Evolutionary conservation across 1,140 invertebrate species (phyloP), one percentile per base, ranked within the genome.

Genomic region (Rhagoletis zephyria): DNA sequence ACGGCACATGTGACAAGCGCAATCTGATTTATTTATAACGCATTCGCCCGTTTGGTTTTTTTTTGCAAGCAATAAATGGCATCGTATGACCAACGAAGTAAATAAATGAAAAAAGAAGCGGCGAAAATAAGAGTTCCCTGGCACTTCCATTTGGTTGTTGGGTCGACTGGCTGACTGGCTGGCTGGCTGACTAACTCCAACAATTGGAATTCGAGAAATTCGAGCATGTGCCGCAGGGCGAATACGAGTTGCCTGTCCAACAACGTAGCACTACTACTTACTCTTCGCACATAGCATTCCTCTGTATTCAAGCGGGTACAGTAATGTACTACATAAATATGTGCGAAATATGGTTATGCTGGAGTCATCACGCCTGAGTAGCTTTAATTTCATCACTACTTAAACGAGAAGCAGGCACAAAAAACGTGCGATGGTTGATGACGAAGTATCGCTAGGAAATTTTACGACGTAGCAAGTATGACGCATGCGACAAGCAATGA

Each of bases 401-500:
- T 51, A 77, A 19, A 48, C n/a, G 1, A 63, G 61, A 63, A 7
- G 61, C 16, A 14, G 16, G n/a, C 61, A 63, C 61, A 14, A 5
- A 63, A 63, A 30, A 30, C 30, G 19, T 14, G 56, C 74, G 7
- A 4, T 48, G 74, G 4, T 19, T 51, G 74, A 81, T 81, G 74
- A 81, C 74, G 74, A 56, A 81, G 74, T 81, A 45, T 81, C 48
- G 48, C 42, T 6, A 56, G 14, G 30, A 30, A 30, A 30, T 51
- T 77, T 77, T 77, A 77, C 70, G 70, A 77, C 74, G 74, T 81
- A 42, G 74, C 74, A 59, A 81, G 48, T 81, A 81, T 81, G 74
- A 81, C 74, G 74, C 74, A 81, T 81, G 30, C 74, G 19, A 30
- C 42, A 59, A 30, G n/a, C 74, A 81, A 81, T 81, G 74, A 81